Evolutionary conservation across 2,113 vertebrate genomes (phyloP), one percentile per base, ranked within the genome.

Genomic region (Corythornis madagascariensis): DNA sequence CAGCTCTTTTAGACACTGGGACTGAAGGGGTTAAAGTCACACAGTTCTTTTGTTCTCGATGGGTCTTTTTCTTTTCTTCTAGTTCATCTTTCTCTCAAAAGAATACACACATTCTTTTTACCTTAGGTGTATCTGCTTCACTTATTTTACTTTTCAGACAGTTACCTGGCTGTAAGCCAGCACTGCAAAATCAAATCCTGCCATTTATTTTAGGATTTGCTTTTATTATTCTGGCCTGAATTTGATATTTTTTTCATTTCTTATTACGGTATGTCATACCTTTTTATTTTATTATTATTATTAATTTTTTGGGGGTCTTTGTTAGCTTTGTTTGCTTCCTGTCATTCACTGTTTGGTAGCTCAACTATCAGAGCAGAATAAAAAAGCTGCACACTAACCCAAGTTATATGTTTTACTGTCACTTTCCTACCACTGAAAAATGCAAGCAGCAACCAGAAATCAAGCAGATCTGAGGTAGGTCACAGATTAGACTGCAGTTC

Each of bases 81-180:
- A 28, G 56, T 77, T 81, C 75, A 50, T 93, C 70, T 81, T 79
- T 73, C 66, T 26, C 52, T 71, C 52, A 84, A 52, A 95, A 70
- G 47, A 66, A 56, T 26, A 61, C 40, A 75, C 74, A 60, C 86
- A 63, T 91, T 83, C 87, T 89, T 95, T 95, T 96, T 96, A 91
- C 72, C 65, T 86, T 82, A 89, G 80, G 57, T 94, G 63, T 94
- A 89, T 83, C 86, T 94, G 78, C 88, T 90, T 69, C 84, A 65
- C 78, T 96, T 91, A 83, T 70, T 93, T 94, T 71, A 92, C 92
- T 94, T 92, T 90, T 59, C 81, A 83, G 91, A 94, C 94, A 96
- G 86, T 91, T 97, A 90, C 70, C 88, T 92, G 93, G 93, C 88
- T 92, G 52, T 66, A 80, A 95, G 95, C 96, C 94, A 97, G 76